These are phyloP conservation scores for Orientallactaga bullata DNA, from an alignment of 2,113 vertebrate species.

Conservation along the genomic window DNA sequence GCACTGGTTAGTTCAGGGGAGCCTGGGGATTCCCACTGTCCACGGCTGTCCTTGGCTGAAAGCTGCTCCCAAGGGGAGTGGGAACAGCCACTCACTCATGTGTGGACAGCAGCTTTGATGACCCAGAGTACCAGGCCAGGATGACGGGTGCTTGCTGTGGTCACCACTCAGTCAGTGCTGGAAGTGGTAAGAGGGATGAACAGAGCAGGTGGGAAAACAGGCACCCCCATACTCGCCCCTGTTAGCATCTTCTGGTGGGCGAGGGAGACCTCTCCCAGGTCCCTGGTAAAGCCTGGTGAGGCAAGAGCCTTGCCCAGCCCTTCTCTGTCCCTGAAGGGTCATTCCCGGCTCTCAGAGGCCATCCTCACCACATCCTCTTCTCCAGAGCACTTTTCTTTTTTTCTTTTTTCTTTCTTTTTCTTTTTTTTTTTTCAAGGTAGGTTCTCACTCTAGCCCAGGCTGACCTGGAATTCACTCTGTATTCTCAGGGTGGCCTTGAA, in stretches of 20 bases:
- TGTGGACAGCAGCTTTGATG: background rate
- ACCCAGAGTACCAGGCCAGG: background rate
- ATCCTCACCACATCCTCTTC: background rate
- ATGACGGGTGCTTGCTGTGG: background rate
- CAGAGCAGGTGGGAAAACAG: background rate
- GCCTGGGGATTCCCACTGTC: accelerated
- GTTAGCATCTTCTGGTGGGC: too few relatives aligned
- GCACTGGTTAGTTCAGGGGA: background rate
- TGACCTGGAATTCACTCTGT: too few relatives aligned
- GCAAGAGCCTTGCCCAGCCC: background rate
- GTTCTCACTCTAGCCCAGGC: too few relatives aligned
- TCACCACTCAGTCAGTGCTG: background rate
- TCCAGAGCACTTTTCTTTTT: background rate
- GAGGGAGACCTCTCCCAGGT: too few relatives aligned
- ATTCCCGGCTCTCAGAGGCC: accelerated
- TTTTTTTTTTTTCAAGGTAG: too few relatives aligned
- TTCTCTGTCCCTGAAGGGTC: background rate
- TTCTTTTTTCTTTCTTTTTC: too few relatives aligned
- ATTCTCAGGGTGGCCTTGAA: too few relatives aligned
- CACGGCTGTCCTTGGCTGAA: accelerated
- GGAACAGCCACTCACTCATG: too few relatives aligned
- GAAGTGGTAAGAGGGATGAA: background rate
- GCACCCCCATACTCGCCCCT: too few relatives aligned
- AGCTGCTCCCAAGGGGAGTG: too few relatives aligned
- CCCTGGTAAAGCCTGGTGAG: accelerated